phyloP scores from a whole-genome alignment of 1,140 invertebrate genomes.

The Cotesia glomerata region DNA sequence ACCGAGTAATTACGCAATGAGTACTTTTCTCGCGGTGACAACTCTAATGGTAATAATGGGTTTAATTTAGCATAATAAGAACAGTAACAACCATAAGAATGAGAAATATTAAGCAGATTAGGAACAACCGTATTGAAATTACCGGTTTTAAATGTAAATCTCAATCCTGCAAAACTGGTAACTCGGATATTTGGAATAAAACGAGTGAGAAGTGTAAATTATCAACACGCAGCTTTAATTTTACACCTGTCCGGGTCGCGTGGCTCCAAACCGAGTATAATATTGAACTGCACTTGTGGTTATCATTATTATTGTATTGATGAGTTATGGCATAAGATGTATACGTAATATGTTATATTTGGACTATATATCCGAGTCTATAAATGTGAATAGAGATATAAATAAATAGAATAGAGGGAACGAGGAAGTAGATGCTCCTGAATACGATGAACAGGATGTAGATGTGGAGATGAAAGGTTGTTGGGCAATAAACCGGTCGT shows the following conservation, averaged over 20 bases:
- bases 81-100: no score
- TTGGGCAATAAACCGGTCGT: slow-evolving; percentile 52
- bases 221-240: not conserved
- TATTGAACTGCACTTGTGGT: not conserved
- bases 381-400: not conserved
- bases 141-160: not conserved
- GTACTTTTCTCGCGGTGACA: no score
- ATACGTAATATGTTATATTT: not conserved
- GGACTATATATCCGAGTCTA: not conserved
- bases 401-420: not conserved
- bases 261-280: not conserved
- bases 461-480: slow-evolving; percentile 37
- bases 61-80: no score
- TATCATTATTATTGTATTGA: not conserved
- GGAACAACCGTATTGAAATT: not conserved
- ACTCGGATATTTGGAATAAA: not conserved
- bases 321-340: not conserved
- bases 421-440: no score
- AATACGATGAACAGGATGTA: slow-evolving; percentile 16
- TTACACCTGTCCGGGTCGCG: slow-evolving; percentile 11
- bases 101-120: no score
- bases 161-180: not conserved
- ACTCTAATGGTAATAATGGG: no score
- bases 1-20: not conserved
- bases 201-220: not conserved